phyloP scores from a whole-genome alignment of 1,140 invertebrate species.

The Fopius arisanus region DNA sequence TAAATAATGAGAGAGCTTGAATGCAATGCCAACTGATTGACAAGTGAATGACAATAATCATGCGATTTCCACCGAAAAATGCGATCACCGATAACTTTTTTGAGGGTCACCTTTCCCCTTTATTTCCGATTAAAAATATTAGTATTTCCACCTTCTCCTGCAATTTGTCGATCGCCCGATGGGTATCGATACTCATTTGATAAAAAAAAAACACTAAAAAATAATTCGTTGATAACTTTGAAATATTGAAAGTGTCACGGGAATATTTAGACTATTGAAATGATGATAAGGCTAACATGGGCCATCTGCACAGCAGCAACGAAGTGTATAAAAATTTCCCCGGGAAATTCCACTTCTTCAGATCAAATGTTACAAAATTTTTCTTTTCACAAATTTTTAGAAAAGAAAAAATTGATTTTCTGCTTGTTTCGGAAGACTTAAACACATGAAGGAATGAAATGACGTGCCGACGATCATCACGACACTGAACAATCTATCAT shows the following conservation, averaged over 20 bases:
- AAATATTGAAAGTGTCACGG: background rate
- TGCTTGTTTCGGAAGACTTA: background rate
- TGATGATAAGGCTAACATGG: background rate
- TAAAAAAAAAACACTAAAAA: background rate
- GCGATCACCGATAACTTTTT: background rate
- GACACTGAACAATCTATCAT: conserved; percentile 17
- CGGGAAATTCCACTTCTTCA: background rate
- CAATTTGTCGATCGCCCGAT: background rate
- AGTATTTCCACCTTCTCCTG: background rate
- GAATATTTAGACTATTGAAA: background rate
- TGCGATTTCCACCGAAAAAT: background rate
- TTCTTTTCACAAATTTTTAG: background rate
- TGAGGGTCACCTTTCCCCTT: background rate
- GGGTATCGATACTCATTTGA: conserved; percentile 3
- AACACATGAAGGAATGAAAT: background rate
- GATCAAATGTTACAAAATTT: background rate
- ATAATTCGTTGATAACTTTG: background rate
- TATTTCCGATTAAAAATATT: background rate
- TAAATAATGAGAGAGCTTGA: background rate
- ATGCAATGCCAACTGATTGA: background rate
- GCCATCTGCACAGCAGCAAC: background rate
- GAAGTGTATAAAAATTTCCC: background rate
- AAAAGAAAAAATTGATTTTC: conserved; percentile 15
- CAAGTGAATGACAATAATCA: background rate
- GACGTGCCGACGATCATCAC: background rate